Base-by-base conservation (phyloP, 2,888 invertebrate species). In the Litoditis marina region DNA sequence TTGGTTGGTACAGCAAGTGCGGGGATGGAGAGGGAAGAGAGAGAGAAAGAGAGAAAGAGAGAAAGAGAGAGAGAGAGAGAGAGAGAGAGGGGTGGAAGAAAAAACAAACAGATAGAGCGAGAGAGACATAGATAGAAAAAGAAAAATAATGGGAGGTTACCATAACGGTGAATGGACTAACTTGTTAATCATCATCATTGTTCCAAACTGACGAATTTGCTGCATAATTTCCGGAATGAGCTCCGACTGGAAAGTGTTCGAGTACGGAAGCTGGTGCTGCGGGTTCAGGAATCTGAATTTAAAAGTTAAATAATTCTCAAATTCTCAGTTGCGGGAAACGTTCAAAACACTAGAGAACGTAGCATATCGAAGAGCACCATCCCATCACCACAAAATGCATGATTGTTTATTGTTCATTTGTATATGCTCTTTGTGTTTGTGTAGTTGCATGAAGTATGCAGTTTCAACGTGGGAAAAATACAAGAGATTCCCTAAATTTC, bases 251-350 rank as follows among this genome's bases (percentile, higher is more conserved):
- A 74, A 74, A 19, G 65, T 58, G n/a, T 58, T 60, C 7, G 70
- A 66, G 19, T 57, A 64, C 2, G 74, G 74, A 53, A 74, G 34
- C 54, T 70, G 74, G 47, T 74, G 72, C 27, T 65, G 63, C 19
- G 74, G 74, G 27, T 69, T 63, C 34, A 74, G 55, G 52, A 66
- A 72, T 65, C 68, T 68, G 56, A 68, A 66, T 13, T 25, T n/a
- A n/a, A n/a, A n/a, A n/a, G n/a, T n/a, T n/a, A n/a, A n/a, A n/a
- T n/a, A n/a, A n/a, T n/a, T n/a, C n/a, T n/a, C n/a, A n/a, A n/a
- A n/a, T n/a, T n/a, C n/a, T n/a, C n/a, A n/a, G n/a, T n/a, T n/a
- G n/a, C n/a, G n/a, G n/a, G n/a, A n/a, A n/a, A n/a, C n/a, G n/a
- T n/a, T n/a, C n/a, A n/a, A n/a, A n/a, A n/a, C n/a, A n/a, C n/a